Evolutionary conservation across 2,797 vertebrate species (phyloP).

Genomic region (Merluccius polli): DNA sequence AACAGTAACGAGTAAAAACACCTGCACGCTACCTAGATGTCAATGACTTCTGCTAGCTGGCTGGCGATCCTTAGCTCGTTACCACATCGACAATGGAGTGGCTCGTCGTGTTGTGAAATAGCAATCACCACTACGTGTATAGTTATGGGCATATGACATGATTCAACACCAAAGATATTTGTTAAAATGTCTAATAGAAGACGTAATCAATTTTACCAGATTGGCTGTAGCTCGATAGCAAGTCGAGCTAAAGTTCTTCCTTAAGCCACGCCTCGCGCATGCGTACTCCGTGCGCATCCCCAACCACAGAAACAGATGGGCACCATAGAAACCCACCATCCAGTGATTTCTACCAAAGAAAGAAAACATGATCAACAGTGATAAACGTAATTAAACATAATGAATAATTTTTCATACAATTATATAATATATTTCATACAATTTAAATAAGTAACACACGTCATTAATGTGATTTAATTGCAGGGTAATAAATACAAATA

Average conservation of each 20-base stretch:
- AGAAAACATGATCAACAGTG: background rate
- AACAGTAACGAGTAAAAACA: background rate
- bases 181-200: background rate
- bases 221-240: background rate
- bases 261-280: background rate
- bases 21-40: slow-evolving; percentile 12
- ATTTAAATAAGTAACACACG: background rate
- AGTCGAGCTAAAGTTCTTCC: background rate
- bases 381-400: background rate
- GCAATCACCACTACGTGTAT: background rate
- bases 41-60: background rate
- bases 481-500: background rate
- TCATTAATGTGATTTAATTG: background rate
- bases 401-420: background rate
- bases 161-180: background rate
- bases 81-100: background rate
- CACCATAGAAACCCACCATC: background rate
- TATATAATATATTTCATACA: background rate
- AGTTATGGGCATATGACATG: background rate
- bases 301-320: background rate
- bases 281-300: background rate
- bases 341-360: background rate
- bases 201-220: background rate
- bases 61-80: slow-evolving; percentile 22
- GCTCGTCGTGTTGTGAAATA: background rate